Base-by-base conservation (phyloP, 1,140 invertebrate genomes). In the Octopus sinensis region DNA sequence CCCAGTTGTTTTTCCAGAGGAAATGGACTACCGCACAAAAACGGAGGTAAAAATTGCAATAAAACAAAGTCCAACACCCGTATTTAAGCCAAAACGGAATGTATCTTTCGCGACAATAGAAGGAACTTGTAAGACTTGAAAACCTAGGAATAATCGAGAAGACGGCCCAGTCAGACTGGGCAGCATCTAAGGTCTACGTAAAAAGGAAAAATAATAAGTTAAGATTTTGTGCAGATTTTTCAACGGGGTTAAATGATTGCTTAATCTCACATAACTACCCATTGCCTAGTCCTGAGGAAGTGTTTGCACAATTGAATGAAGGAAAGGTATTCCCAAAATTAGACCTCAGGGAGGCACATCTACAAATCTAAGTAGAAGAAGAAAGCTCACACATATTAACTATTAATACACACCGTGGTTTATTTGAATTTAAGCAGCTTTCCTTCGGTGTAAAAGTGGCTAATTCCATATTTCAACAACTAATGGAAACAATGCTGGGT, bases 361-460 rank as follows among this genome's bases (percentile, higher is more conserved):
- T 83, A 43, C 84, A 84, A 71, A 80, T 84, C 73, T 78, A 82
- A 71, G 56, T 83, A 12, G 80, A 89, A 80, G 84, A 88, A 17
- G 53, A 84, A 0, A 84, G 82, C 5, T 84, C 81, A 83, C 75
- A 85, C 43, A 76, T 84, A 4, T 53, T 84, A 12, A 85, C 82
- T 13, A 83, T 86, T 5, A 87, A 82, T 68, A 87, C 73, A 53
- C 30, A 53, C 53, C 13, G 54, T 80, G 89, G 89, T 52, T 86
- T 86, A 12, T 92, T 88, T 79, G 13, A 79, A 77, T 89, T 90
- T 84, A 90, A 90, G 80, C 81, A 89, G 73, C 78, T 92, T 9
- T 86, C 87, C 4, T 92, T 92, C 86, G 91, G 90, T 7, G 88
- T 92, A 12, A 89, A 91, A 82, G 88, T 87, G 7, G 91, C 91